Conservation (phyloP, 2,888 invertebrate genomes). For the Ptychoptera albimana region DNA sequence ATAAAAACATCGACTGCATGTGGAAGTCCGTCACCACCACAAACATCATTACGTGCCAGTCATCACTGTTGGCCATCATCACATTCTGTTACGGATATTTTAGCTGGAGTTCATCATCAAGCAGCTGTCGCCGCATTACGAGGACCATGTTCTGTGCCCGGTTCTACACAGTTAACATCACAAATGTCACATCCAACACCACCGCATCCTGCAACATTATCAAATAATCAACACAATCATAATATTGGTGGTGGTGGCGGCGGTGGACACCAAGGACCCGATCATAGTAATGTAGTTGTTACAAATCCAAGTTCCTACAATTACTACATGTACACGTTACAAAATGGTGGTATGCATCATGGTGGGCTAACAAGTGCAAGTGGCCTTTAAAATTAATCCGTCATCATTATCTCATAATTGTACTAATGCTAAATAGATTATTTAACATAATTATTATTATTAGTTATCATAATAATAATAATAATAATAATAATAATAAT, state of each 20-base stretch:
- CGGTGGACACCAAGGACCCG: too few relatives aligned
- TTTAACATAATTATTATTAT: too few relatives aligned
- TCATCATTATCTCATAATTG: neutral
- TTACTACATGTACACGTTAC: constrained; percentile 31
- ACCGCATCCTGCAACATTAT: constrained; percentile 1
- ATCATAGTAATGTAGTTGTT: too few relatives aligned
- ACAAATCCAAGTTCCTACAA: constrained; percentile 16
- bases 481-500: too few relatives aligned
- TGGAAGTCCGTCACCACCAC: constrained; percentile 28
- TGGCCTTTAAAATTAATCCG: constrained; percentile 23
- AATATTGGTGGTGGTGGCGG: too few relatives aligned
- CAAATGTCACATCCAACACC: constrained; percentile 11
- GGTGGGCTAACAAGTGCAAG: constrained; percentile 24
- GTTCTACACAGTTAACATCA: constrained; percentile 11
- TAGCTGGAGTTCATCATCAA: constrained; percentile 31
- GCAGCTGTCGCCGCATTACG: constrained; percentile 23
- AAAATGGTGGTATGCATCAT: constrained; percentile 28
- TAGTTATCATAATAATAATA: too few relatives aligned
- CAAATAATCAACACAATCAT: too few relatives aligned
- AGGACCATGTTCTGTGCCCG: constrained; percentile 7
- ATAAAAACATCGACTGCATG: constrained; percentile 25
- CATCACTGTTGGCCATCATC: constrained; percentile 33
- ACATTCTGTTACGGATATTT: constrained; percentile 39
- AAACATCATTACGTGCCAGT: constrained; percentile 16
- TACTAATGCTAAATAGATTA: too few relatives aligned